A percentile compares a stretch with the other conserved stretches of the same genome.
These are phyloP conservation scores for Thomomys bottae DNA, from an alignment of 2,113 vertebrate species.

Conservation along the genomic window DNA sequence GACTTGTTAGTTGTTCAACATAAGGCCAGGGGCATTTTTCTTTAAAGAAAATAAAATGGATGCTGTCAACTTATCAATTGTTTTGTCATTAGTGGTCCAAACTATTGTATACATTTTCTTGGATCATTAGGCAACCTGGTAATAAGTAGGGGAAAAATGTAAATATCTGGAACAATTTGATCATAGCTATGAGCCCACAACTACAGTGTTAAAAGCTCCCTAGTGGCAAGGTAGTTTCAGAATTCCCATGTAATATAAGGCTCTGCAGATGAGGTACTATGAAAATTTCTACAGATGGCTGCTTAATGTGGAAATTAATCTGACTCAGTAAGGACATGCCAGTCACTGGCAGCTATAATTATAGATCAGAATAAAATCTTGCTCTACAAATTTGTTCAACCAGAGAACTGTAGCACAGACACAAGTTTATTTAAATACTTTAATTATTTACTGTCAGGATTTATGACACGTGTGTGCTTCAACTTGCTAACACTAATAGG, in stretches of 20 bases:
- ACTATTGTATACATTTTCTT: constrained; percentile 60
- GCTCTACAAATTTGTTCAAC: constrained; percentile 83
- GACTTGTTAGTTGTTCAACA: constrained; percentile 70
- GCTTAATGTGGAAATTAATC: constrained; percentile 86
- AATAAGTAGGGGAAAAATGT: constrained; percentile 59
- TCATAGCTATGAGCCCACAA: constrained; percentile 64
- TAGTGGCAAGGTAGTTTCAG: constrained; percentile 70
- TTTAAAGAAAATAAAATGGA: constrained; percentile 57
- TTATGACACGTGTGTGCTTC: constrained; percentile 79
- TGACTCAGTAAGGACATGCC: constrained; percentile 81
- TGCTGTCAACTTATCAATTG: constrained; percentile 62
- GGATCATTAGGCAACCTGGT: constrained; percentile 74
- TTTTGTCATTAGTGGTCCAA: constrained; percentile 67
- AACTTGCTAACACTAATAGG: constrained; percentile 80
- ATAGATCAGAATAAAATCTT: constrained; percentile 84
- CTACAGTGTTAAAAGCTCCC: constrained; percentile 59
- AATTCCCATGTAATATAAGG: constrained; percentile 72
- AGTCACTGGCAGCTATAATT: constrained; percentile 85
- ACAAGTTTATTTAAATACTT: constrained; percentile 84
- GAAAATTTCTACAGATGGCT: constrained; percentile 85
- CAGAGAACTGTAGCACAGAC: constrained; percentile 73
- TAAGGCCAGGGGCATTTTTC: constrained; percentile 58
- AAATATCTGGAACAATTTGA: constrained; percentile 76
- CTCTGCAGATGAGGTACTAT: constrained; percentile 75
- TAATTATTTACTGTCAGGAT: constrained; percentile 87